Conservation (phyloP, 2,888 invertebrate species). For the Loripinus fragilis region DNA sequence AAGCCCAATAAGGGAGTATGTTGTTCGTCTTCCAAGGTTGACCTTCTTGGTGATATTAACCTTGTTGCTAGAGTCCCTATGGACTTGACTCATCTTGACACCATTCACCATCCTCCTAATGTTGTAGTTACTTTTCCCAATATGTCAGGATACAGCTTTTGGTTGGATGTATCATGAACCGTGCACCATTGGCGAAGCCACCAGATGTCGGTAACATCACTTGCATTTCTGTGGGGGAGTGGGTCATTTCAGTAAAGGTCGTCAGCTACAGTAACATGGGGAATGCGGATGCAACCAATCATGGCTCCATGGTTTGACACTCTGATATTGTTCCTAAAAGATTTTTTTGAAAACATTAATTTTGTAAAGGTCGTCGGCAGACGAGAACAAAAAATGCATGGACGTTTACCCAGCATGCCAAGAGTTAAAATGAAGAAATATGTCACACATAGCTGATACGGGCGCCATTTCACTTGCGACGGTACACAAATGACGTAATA, state of each 20-base stretch:
- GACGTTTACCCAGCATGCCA: no score
- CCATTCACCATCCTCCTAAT: background rate
- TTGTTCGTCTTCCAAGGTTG: background rate
- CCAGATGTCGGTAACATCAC: background rate
- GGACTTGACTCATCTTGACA: background rate
- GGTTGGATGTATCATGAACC: background rate
- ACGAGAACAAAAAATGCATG: no score
- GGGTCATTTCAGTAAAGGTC: background rate
- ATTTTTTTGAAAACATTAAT: no score
- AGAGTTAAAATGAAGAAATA: no score
- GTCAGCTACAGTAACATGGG: background rate
- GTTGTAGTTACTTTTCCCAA: background rate
- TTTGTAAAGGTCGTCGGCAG: no score
- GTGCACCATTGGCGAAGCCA: background rate
- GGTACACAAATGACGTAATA: no score
- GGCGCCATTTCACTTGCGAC: no score
- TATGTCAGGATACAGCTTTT: background rate
- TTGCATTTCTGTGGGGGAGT: background rate
- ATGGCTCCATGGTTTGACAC: no score
- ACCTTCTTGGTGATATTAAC: background rate
- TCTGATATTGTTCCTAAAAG: no score
- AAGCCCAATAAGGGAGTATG: background rate
- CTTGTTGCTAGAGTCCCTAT: background rate
- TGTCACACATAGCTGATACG: no score
- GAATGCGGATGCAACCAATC: background rate